phyloP scores from a whole-genome alignment of 2,113 vertebrate species.

The Conger conger region DNA sequence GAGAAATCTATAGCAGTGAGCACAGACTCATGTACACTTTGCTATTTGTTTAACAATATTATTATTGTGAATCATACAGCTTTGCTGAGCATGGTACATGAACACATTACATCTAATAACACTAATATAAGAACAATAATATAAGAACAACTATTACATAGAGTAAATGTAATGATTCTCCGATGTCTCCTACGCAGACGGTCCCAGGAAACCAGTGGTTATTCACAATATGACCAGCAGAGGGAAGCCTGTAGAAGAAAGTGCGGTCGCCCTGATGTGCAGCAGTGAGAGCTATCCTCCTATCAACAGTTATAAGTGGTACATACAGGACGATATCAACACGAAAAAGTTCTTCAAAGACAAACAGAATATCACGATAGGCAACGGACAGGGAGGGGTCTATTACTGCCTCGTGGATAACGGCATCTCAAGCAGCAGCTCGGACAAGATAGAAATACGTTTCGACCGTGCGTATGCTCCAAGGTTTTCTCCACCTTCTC shows the following conservation, averaged over 20 bases:
- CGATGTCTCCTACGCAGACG: slow-evolving; percentile 42
- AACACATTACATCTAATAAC: no score
- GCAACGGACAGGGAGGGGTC: slow-evolving; percentile 40
- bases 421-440: not conserved
- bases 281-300: slow-evolving; percentile 44
- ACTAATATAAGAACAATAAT: not conserved
- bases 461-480: slow-evolving; percentile 42
- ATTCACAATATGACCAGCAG: slow-evolving; percentile 22
- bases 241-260: accelerated
- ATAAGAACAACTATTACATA: not conserved
- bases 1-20: no score
- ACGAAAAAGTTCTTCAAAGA: accelerated
- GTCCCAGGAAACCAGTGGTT: slow-evolving; percentile 46
- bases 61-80: no score
- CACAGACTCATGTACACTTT: no score
- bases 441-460: slow-evolving; percentile 32
- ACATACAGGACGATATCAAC: slow-evolving; percentile 8
- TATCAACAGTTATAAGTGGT: slow-evolving; percentile 39
- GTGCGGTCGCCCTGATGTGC: slow-evolving; percentile 52
- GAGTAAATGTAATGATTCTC: no score
- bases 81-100: no score
- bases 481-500: no score
- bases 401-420: slow-evolving; percentile 60
- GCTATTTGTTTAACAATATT: no score
- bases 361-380: slow-evolving; percentile 21